Percentiles rank a stretch among this genome's conserved stretches.
Conservation (phyloP, 2,113 vertebrate species). For the Clupea harengus region DNA sequence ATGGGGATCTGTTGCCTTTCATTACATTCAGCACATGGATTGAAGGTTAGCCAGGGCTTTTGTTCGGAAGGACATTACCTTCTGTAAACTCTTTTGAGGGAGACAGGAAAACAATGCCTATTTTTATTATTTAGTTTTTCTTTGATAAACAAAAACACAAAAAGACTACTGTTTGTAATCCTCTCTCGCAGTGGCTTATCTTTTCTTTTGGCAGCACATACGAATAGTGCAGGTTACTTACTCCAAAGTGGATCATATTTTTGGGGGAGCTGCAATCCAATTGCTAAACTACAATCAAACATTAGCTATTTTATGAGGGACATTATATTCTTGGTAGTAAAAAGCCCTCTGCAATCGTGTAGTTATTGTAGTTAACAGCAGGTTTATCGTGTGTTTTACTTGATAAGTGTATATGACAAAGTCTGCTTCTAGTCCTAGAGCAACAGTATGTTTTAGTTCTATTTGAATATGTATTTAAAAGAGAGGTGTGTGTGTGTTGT, state of each 20-base stretch:
- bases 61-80: background rate
- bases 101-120: background rate
- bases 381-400: too few relatives aligned
- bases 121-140: background rate
- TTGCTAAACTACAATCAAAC: too few relatives aligned
- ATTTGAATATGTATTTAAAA: too few relatives aligned
- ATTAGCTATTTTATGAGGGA: too few relatives aligned
- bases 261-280: too few relatives aligned
- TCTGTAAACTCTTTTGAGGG: background rate
- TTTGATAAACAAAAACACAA: background rate
- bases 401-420: too few relatives aligned
- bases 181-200: background rate
- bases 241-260: background rate
- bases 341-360: too few relatives aligned
- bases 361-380: too few relatives aligned
- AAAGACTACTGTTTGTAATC: background rate
- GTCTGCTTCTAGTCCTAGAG: too few relatives aligned
- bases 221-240: background rate
- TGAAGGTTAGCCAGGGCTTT: background rate
- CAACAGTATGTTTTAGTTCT: too few relatives aligned
- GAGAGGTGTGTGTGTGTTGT: too few relatives aligned
- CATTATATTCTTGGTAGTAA: too few relatives aligned
- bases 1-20: background rate
- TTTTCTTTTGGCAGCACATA: background rate
- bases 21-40: background rate